These are phyloP conservation scores for Hydrozoanthus tunicans DNA, from an alignment of 64 coral and sea anemone species.

Conservation along the genomic window DNA sequence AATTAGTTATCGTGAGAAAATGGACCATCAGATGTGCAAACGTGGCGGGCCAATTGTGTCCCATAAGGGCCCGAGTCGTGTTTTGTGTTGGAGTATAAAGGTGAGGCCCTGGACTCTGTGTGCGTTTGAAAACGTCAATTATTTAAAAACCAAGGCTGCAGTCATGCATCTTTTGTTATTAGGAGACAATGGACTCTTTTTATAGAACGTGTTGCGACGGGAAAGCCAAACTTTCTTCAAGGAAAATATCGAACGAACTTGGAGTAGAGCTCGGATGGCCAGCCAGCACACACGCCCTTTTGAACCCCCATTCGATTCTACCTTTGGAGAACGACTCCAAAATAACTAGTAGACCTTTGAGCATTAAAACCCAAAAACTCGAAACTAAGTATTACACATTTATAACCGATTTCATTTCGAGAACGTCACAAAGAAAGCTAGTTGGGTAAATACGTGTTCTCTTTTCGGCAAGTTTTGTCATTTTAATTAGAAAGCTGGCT, in stretches of 20 bases:
- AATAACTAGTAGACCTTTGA: conserved; percentile 8
- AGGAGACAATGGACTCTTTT: conserved; percentile 84
- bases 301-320: conserved; percentile 3
- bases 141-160: conserved; percentile 76
- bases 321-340: conserved; percentile 9
- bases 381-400: conserved; percentile 69
- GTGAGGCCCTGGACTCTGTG: conserved; percentile 33
- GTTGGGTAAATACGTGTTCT: conserved; percentile 50
- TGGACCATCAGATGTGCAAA: conserved; percentile 66
- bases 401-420: conserved; percentile 63
- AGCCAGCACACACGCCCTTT: conserved; percentile 21
- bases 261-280: background rate
- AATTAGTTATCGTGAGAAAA: conserved; percentile 63
- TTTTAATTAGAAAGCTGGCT: conserved; percentile 77
- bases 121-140: conserved; percentile 77
- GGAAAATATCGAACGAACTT: background rate
- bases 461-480: conserved; percentile 84
- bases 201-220: conserved; percentile 86
- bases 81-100: conserved; percentile 75
- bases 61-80: conserved; percentile 17
- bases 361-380: conserved; percentile 10
- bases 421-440: conserved; percentile 66
- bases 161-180: conserved; percentile 84
- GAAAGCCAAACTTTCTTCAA: conserved; percentile 55
- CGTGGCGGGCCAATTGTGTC: conserved; percentile 63